Conservation (phyloP, 2,797 vertebrate species). For the Lagocephalus sceleratus region DNA sequence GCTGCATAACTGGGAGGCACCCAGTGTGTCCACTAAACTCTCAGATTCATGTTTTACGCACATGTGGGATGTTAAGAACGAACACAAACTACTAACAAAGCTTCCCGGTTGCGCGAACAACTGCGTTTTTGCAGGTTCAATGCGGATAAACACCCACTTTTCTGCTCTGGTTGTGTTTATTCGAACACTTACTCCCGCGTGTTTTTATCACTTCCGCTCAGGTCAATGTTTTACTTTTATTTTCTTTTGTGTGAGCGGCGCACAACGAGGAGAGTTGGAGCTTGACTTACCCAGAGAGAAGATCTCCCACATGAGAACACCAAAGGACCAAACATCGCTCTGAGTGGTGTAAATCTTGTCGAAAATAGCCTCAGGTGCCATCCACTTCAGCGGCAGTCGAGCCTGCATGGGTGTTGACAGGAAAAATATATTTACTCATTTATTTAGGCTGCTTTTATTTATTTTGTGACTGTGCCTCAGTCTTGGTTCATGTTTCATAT, state of each 20-base stretch:
- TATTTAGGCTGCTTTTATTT: too few relatives aligned
- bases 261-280: background rate
- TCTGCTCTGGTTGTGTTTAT: background rate
- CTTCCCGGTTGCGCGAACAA: background rate
- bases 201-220: background rate
- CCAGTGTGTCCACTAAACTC: conserved; percentile 20
- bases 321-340: conserved; percentile 95
- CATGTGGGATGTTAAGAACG: conserved; percentile 1
- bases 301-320: conserved; percentile 93
- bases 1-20: conserved; percentile 32
- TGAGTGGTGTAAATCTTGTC: conserved; percentile 94
- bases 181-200: background rate
- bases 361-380: conserved; percentile 95
- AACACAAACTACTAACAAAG: conserved; percentile 6
- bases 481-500: too few relatives aligned
- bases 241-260: background rate
- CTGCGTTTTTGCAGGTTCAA: background rate
- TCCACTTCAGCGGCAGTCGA: conserved; percentile 93
- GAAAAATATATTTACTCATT: conserved; percentile 6
- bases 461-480: conserved; percentile 9
- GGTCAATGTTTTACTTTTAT: background rate
- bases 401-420: conserved; percentile 71
- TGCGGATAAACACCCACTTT: background rate
- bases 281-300: conserved; percentile 88
- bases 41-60: conserved; percentile 14